Conservation (phyloP, 2,113 vertebrate genomes). For the Rhinoderma darwinii region DNA sequence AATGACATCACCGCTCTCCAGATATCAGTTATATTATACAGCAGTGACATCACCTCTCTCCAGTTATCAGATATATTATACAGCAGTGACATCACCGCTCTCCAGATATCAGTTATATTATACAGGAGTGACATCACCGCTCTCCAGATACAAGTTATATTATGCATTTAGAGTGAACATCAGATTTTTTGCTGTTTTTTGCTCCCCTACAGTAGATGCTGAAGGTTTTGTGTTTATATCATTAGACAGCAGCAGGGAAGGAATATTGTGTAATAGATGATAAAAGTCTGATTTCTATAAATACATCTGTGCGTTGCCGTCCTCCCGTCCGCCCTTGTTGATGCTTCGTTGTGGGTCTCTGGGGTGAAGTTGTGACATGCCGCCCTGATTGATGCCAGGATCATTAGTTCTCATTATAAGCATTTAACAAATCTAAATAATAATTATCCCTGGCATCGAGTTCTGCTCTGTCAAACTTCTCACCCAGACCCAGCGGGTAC, state of each 20-base stretch:
- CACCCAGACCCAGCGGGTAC: not conserved
- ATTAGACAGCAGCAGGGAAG: not conserved
- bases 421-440: not conserved
- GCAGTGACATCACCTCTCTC: too few relatives aligned
- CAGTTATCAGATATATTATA: too few relatives aligned
- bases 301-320: too few relatives aligned
- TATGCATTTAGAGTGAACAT: too few relatives aligned
- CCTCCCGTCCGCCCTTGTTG: not conserved
- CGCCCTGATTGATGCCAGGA: not conserved
- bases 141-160: not conserved
- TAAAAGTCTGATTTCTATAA: not conserved
- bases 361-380: conserved; percentile 1
- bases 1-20: too few relatives aligned
- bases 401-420: conserved; percentile 25
- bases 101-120: not conserved
- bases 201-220: not conserved
- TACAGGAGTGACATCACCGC: not conserved
- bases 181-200: not conserved
- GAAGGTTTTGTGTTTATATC: not conserved
- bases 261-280: not conserved
- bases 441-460: conserved; percentile 13
- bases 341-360: not conserved
- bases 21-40: too few relatives aligned
- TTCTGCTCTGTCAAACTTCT: not conserved
- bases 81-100: too few relatives aligned